Evolutionary conservation across 2,797 vertebrate species (phyloP).

Genomic region (Halcyon badia): DNA sequence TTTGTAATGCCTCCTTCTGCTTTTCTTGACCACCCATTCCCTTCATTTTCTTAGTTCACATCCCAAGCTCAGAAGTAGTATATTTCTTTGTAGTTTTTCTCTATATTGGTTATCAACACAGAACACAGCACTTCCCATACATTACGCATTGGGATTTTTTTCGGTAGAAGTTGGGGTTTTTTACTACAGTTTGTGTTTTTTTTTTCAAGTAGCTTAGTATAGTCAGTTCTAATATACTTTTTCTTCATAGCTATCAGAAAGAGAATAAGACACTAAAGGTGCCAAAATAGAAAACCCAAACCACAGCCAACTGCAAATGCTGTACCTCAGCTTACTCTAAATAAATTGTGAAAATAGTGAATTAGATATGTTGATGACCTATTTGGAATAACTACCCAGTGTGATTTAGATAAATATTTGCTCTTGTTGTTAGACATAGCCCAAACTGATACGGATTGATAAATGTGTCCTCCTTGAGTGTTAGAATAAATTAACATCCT

Average conservation of each 20-base stretch:
- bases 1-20: neutral
- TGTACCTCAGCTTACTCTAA: neutral
- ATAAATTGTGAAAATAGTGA: neutral
- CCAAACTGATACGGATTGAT: constrained; percentile 30
- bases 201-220: neutral
- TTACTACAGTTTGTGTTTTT: neutral
- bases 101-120: neutral
- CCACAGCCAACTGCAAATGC: accelerated
- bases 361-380: neutral
- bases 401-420: constrained; percentile 18
- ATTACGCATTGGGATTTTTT: neutral
- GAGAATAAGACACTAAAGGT: neutral
- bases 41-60: neutral
- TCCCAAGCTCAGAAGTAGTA: neutral
- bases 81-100: neutral
- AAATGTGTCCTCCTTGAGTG: neutral
- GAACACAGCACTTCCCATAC: accelerated
- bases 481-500: constrained; percentile 37
- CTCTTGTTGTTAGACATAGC: neutral
- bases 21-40: neutral
- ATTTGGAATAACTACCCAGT: neutral
- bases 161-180: neutral
- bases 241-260: neutral
- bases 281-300: neutral
- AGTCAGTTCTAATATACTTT: neutral